Base-by-base conservation (phyloP, 2,888 invertebrate genomes). In the Dastarcus helophoroides region DNA sequence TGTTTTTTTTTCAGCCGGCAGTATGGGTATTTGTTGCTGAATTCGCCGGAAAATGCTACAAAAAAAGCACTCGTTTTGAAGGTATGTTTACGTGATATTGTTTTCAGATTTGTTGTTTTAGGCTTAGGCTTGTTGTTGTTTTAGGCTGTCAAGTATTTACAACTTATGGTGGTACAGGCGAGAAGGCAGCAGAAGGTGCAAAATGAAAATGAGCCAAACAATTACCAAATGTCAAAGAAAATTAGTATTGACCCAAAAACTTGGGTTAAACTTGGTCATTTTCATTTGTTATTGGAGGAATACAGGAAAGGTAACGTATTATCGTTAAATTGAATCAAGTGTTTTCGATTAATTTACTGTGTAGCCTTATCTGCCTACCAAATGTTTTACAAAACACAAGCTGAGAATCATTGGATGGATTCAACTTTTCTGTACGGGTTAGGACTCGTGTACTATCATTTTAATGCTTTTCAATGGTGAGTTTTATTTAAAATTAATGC, bases 291-390 rank as follows among this genome's bases (percentile, higher is more conserved):
- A 2, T 66, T 94, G 10, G 90, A 90, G 60, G 90, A 97, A 55
- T 94, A 84, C 68, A 72, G 81, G 15, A 93, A 94, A 83, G 93
- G 95, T 94, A 68, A 47, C 19, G 19, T 17, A 17, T 17, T 7
- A 17, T 8, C 8, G 6, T 17, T 17, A 17, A 17, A 5, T 23
- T 8, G 24, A 7, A 23, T 9, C 5, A 6, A 23, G 10, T 23
- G 10, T 8, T 23, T 5, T 23, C 10, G 11, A 23, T 23, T 23
- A 10, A 7, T 23, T 23, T 9, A 8, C 7, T 23, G 24, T 23
- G 26, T 65, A 95, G 95, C 97, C 3, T 73, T 95, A 66, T 95
- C 95, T 11, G 94, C 97, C 2, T 98, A 97, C 65, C 94, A 97
- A 64, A 89, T 88, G 59, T 91, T 83, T 62, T 82, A 77, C 53